Evolutionary conservation across 2,113 vertebrate genomes (phyloP).

Genomic region (Chitala chitala): DNA sequence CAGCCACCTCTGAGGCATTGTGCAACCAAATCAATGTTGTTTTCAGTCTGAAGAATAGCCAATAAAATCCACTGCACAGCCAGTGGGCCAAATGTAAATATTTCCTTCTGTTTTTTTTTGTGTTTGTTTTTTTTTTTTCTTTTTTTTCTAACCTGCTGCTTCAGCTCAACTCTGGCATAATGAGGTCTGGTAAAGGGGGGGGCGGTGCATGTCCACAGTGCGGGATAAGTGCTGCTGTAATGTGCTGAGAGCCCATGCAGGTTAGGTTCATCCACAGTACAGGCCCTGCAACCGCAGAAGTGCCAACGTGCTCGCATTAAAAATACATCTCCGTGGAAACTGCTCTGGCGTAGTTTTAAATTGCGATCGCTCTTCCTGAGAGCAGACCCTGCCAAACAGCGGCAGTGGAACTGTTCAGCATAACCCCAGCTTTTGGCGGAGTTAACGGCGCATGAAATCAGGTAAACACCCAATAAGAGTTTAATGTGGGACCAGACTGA

Average conservation of each 20-base stretch:
- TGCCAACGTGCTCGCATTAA: slow-evolving; percentile 6
- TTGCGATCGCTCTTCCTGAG: no score
- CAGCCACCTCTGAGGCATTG: not conserved
- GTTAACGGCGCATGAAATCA: not conserved
- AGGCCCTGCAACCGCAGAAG: no score
- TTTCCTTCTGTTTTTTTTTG: no score
- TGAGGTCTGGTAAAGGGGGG: no score
- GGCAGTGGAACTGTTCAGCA: no score
- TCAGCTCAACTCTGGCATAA: not conserved
- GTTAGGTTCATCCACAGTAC: no score
- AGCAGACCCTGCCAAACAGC: not conserved
- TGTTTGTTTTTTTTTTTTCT: no score
- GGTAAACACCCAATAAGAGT: not conserved
- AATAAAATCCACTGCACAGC: not conserved
- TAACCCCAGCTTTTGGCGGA: not conserved
- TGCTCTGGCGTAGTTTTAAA: not conserved
- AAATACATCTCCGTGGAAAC: slow-evolving; percentile 3
- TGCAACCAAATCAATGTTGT: not conserved
- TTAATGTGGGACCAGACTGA: not conserved
- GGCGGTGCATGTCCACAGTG: no score
- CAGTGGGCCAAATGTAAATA: not conserved
- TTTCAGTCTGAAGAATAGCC: not conserved
- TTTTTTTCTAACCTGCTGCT: not conserved
- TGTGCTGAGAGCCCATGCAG: no score
- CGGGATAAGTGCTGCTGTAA: no score